These are phyloP conservation scores for Lycopodina hypogea DNA, from an alignment of 37 sponge, comb jelly and placozoan species.

Conservation along the genomic window DNA sequence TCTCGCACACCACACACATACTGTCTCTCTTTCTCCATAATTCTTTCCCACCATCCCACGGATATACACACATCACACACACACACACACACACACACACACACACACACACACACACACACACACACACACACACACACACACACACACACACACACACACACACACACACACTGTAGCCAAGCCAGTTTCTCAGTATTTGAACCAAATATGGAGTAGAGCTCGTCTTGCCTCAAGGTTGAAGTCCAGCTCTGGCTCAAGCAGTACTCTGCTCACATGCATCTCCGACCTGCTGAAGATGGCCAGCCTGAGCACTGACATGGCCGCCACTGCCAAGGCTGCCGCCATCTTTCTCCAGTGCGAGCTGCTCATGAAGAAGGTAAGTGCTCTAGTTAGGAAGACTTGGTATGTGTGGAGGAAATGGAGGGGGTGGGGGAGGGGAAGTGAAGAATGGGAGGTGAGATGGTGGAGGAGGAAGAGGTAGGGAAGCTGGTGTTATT, in stretches of 20 bases:
- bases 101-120: too few species aligned
- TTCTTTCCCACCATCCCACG: too few species aligned
- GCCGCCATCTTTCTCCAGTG: conserved; percentile 56
- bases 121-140: too few species aligned
- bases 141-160: neutral
- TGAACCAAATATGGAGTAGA: conserved; percentile 21
- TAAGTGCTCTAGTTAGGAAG: neutral
- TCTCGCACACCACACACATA: neutral
- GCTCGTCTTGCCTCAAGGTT: neutral
- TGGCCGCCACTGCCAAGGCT: conserved; percentile 34
- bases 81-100: too few species aligned
- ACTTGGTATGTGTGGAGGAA: too few species aligned
- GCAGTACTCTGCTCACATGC: conserved; percentile 24
- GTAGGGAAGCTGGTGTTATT: too few species aligned
- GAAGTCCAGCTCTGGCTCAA: neutral
- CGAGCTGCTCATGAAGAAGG: conserved; percentile 43
- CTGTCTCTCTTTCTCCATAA: neutral
- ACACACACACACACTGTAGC: neutral
- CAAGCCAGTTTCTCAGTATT: conserved; percentile 8
- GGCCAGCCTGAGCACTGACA: conserved; percentile 16
- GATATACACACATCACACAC: too few species aligned
- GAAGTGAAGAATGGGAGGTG: too few species aligned
- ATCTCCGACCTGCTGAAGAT: conserved; percentile 40
- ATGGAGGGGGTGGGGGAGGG: too few species aligned
- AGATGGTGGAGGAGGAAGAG: too few species aligned